Conservation (phyloP, 2,113 vertebrate genomes). For the Phyllostomus discolor region DNA sequence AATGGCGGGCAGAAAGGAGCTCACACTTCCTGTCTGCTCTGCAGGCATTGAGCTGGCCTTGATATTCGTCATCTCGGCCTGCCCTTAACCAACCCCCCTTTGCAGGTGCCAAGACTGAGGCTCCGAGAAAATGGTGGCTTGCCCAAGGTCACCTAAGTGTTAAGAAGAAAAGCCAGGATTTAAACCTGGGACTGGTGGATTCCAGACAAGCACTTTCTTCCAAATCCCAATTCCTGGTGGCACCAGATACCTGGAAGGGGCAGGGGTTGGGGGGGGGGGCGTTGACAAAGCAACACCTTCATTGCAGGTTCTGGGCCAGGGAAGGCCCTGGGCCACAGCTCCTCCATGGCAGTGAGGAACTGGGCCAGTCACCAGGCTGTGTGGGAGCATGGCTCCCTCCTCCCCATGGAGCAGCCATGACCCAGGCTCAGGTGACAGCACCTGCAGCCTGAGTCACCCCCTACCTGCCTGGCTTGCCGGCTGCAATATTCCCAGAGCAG, state of each 20-base stretch:
- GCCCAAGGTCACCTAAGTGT: background rate
- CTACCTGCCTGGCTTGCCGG: background rate
- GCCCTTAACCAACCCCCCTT: background rate
- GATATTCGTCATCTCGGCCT: background rate
- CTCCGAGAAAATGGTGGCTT: background rate
- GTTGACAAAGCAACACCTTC: background rate
- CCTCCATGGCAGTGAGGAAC: background rate
- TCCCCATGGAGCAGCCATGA: rapidly evolving
- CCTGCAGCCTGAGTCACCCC: slow-evolving; percentile 20
- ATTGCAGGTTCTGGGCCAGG: background rate
- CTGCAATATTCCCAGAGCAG: background rate
- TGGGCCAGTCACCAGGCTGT: background rate
- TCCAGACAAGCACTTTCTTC: background rate
- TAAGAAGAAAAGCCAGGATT: background rate
- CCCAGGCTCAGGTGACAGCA: slow-evolving; percentile 34
- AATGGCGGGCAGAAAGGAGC: background rate
- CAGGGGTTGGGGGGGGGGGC: no score
- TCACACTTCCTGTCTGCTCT: background rate
- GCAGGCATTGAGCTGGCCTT: background rate
- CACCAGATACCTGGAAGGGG: background rate
- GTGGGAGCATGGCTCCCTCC: background rate
- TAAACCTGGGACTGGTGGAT: background rate
- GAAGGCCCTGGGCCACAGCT: background rate
- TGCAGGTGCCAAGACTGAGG: background rate
- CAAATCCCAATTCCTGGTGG: background rate